These are phyloP conservation scores for Timema cristinae DNA, from an alignment of 2,888 invertebrate species.

Conservation along the genomic window DNA sequence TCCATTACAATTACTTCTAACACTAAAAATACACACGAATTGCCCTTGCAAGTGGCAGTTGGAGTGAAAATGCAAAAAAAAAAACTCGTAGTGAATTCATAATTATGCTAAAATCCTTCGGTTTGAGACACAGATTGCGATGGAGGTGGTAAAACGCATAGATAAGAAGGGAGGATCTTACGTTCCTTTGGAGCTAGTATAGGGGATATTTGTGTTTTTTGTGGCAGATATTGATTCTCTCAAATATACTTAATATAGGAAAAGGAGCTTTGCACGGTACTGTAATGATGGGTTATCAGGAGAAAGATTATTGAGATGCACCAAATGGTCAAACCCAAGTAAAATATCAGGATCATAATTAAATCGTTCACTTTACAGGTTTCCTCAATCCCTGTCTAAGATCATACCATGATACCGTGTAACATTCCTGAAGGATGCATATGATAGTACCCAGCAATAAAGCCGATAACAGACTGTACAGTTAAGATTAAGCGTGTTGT, in stretches of 20 bases:
- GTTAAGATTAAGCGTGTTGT: not conserved
- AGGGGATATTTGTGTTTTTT: not conserved
- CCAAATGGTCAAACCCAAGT: not conserved
- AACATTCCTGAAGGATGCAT: not conserved
- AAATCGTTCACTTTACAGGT: not conserved
- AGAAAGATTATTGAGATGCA: not conserved
- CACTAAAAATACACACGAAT: not conserved
- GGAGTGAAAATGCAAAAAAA: not conserved
- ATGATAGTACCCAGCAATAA: not conserved
- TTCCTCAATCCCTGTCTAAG: not conserved
- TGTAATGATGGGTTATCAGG: not conserved
- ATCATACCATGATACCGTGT: not conserved
- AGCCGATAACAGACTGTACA: not conserved
- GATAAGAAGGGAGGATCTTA: not conserved
- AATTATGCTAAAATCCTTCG: not conserved
- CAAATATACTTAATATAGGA: no score
- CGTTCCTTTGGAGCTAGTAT: not conserved
- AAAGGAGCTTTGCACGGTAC: constrained; percentile 8
- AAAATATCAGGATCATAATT: not conserved
- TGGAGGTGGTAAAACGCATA: not conserved
- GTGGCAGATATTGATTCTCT: not conserved
- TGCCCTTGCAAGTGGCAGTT: constrained; percentile 9
- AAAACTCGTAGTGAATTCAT: not conserved
- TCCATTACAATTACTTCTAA: not conserved
- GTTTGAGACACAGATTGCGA: not conserved